These are phyloP conservation scores for Drosophila guanche DNA, from an alignment of 1,140 invertebrate genomes.

Conservation along the genomic window DNA sequence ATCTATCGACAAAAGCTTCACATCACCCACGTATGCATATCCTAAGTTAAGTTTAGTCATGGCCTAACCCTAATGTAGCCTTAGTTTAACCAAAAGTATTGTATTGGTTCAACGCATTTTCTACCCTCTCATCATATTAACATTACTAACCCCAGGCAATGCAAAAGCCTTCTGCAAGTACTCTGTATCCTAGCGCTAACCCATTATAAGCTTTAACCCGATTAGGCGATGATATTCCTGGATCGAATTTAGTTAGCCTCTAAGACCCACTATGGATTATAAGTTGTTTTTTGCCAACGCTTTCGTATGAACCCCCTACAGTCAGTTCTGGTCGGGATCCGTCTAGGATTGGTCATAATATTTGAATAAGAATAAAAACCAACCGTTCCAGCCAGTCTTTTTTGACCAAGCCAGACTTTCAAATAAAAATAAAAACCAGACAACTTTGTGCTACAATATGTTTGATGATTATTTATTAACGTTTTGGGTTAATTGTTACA, in stretches of 20 bases:
- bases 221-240: conserved; percentile 46
- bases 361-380: conserved; percentile 42
- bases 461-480: not conserved
- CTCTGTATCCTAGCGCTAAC: conserved; percentile 38
- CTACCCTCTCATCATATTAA: conserved; percentile 21
- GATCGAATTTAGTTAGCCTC: conserved; percentile 54
- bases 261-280: conserved; percentile 43
- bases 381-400: conserved; percentile 55
- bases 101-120: conserved; percentile 20
- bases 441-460: conserved; percentile 33
- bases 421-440: conserved; percentile 35
- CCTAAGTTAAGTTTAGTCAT: conserved; percentile 56
- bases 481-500: not conserved
- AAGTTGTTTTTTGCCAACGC: conserved; percentile 50
- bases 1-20: conserved; percentile 19
- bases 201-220: conserved; percentile 42
- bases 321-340: conserved; percentile 8
- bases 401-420: conserved; percentile 58
- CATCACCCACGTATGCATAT: conserved; percentile 42
- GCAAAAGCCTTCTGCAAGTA: conserved; percentile 2
- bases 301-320: conserved; percentile 33
- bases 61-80: conserved; percentile 38
- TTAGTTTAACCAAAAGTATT: conserved; percentile 34
- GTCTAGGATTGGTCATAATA: conserved; percentile 15
- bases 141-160: conserved; percentile 15